Percentiles rank a stretch among this genome's conserved stretches.
Conservation (phyloP, 2,797 vertebrate genomes). For the Coranthus polyacanthus region DNA sequence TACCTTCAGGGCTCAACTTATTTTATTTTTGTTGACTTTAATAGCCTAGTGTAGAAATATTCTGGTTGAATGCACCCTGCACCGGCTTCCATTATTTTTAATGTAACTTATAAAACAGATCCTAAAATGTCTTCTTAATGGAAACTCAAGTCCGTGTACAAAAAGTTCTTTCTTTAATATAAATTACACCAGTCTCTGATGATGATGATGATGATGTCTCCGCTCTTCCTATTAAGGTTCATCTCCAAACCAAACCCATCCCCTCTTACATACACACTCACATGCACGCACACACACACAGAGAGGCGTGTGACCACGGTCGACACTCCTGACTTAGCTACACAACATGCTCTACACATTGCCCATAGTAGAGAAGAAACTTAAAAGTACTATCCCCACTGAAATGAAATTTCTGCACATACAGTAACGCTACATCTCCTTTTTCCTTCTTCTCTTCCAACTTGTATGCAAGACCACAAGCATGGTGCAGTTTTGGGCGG, state of each 20-base stretch:
- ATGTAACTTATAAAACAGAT: constrained; percentile 85
- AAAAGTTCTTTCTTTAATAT: constrained; percentile 77
- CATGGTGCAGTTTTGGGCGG: constrained; percentile 87
- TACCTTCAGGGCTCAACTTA: not conserved
- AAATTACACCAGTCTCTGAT: constrained; percentile 85
- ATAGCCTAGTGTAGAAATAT: constrained; percentile 45
- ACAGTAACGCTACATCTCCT: constrained; percentile 76
- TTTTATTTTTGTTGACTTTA: constrained; percentile 2
- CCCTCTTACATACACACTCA: constrained; percentile 43
- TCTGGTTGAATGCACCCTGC: constrained; percentile 62
- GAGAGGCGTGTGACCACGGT: constrained; percentile 13
- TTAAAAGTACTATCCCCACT: constrained; percentile 39
- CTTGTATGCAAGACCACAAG: constrained; percentile 80
- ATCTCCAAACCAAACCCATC: constrained; percentile 75
- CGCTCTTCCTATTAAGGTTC: constrained; percentile 56
- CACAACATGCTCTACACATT: constrained; percentile 92
- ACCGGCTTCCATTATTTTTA: constrained; percentile 55
- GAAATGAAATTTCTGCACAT: constrained; percentile 85
- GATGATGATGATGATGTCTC: constrained; percentile 64
- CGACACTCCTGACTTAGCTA: constrained; percentile 69
- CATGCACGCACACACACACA: constrained; percentile 33
- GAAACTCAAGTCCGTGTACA: constrained; percentile 81
- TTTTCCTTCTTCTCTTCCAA: constrained; percentile 32
- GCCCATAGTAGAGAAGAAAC: constrained; percentile 88
- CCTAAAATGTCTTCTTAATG: constrained; percentile 84